phyloP scores from a whole-genome alignment of 2,888 invertebrate species.

The Pristionchus entomophagus region DNA sequence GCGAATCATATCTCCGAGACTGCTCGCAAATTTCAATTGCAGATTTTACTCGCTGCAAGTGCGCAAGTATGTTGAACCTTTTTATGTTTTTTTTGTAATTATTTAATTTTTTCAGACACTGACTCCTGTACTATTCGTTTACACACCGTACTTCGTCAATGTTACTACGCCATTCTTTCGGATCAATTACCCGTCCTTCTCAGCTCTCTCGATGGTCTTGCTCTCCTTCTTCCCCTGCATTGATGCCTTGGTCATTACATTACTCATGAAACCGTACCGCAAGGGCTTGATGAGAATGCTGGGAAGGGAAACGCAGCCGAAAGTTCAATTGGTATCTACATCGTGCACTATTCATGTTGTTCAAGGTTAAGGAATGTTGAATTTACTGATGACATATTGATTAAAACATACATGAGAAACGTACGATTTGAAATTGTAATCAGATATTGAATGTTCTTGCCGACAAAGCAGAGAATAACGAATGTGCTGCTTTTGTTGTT shows the following conservation, averaged over 20 bases:
- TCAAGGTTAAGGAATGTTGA: no score
- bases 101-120: background rate
- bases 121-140: background rate
- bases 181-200: background rate
- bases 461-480: no score
- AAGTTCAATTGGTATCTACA: no score
- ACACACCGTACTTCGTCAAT: slow-evolving; percentile 8
- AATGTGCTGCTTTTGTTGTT: no score
- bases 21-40: background rate
- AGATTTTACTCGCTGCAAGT: background rate
- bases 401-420: no score
- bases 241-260: background rate
- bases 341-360: no score
- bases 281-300: slow-evolving; percentile 1
- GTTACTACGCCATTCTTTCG: background rate
- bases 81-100: background rate
- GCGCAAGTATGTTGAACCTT: background rate
- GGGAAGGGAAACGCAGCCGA: background rate
- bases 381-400: no score
- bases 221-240: background rate
- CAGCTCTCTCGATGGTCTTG: background rate
- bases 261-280: slow-evolving; percentile 15
- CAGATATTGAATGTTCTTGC: no score
- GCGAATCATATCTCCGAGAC: background rate
- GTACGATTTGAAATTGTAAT: no score